phyloP scores from a whole-genome alignment of 2,113 vertebrate species.

The Channa maculata region DNA sequence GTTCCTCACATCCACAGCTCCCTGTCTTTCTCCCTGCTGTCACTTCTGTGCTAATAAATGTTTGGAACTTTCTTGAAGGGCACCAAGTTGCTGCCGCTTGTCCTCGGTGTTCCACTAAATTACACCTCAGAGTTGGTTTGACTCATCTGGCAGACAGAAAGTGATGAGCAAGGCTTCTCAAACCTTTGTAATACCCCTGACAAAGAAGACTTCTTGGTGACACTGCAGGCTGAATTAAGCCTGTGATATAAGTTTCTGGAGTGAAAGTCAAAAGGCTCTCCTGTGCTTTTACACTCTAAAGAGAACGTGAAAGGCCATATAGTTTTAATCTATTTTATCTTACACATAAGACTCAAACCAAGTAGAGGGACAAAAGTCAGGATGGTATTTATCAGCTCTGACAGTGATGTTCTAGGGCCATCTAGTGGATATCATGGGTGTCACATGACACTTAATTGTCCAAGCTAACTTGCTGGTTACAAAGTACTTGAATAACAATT shows the following conservation, averaged over 20 bases:
- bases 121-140: constrained; percentile 24
- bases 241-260: background rate
- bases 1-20: constrained; percentile 14
- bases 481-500: too few relatives aligned
- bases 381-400: background rate
- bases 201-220: background rate
- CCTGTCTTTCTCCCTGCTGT: constrained; percentile 17
- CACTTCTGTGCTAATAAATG: constrained; percentile 41
- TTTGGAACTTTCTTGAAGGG: constrained; percentile 49
- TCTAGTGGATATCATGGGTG: constrained; percentile 60
- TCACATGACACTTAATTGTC: constrained; percentile 30
- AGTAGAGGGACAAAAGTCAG: too few relatives aligned
- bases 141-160: constrained; percentile 19
- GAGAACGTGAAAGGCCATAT: background rate
- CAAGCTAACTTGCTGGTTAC: background rate
- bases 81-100: constrained; percentile 14
- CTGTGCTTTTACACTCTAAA: background rate
- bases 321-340: background rate
- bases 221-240: background rate
- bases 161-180: constrained; percentile 11
- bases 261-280: background rate
- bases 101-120: constrained; percentile 27
- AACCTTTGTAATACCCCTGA: constrained; percentile 11
- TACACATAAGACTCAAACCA: background rate
- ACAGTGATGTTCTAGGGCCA: constrained; percentile 57